These are phyloP conservation scores for Harlomillsia oculata DNA, from an alignment of 1,140 invertebrate genomes.

Conservation along the genomic window DNA sequence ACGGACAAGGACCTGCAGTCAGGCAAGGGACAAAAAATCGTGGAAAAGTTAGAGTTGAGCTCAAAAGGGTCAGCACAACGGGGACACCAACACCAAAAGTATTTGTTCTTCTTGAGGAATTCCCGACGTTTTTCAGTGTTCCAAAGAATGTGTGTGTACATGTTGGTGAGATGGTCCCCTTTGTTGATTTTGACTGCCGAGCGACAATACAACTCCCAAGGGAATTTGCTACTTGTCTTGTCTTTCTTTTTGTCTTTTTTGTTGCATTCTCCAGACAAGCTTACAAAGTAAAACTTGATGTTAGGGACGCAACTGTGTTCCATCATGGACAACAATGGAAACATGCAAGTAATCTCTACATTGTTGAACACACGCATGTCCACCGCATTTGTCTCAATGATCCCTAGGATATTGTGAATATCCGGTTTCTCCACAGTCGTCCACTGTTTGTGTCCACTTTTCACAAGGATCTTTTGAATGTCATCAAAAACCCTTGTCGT, in stretches of 20 bases:
- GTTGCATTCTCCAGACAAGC: background rate
- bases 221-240: background rate
- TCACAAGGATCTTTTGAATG: constrained; percentile 15
- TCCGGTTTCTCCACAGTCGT: constrained; percentile 23
- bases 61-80: constrained; percentile 39
- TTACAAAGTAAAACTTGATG: constrained; percentile 36
- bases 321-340: constrained; percentile 37
- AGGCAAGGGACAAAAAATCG: constrained; percentile 29
- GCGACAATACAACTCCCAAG: constrained; percentile 31
- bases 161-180: constrained; percentile 38
- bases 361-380: constrained; percentile 26
- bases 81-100: constrained; percentile 39
- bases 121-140: constrained; percentile 38
- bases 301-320: constrained; percentile 39
- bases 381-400: constrained; percentile 38
- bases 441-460: constrained; percentile 7
- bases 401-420: constrained; percentile 38
- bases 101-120: constrained; percentile 38
- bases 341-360: constrained; percentile 32
- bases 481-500: constrained; percentile 21
- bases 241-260: constrained; percentile 3
- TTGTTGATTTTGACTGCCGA: constrained; percentile 36
- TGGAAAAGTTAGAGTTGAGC: constrained; percentile 31
- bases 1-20: constrained; percentile 16
- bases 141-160: constrained; percentile 40